Evolutionary conservation across 2,113 vertebrate genomes (phyloP).

Genomic region (Propithecus coquereli): DNA sequence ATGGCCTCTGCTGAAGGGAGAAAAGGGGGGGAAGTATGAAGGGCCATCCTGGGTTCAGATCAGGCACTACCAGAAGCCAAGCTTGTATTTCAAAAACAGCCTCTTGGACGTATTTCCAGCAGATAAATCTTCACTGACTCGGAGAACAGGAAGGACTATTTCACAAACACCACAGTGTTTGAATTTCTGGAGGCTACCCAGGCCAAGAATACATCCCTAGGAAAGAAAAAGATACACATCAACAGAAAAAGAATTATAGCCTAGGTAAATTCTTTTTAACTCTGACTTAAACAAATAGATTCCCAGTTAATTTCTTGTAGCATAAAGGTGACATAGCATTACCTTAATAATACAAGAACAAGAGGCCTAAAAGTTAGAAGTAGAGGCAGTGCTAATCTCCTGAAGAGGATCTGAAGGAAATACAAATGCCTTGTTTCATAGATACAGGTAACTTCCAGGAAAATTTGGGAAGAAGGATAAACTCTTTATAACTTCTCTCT

Average conservation of each 20-base stretch:
- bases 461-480: not conserved
- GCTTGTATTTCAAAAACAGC: conserved; percentile 49
- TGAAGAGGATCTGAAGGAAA: not conserved
- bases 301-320: not conserved
- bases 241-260: not conserved
- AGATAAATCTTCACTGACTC: conserved; percentile 62
- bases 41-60: conserved; percentile 14
- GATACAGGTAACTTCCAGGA: not conserved
- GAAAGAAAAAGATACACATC: conserved; percentile 53
- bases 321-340: not conserved
- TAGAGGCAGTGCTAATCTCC: not conserved
- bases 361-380: not conserved
- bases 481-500: not conserved
- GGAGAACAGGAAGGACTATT: conserved; percentile 71
- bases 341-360: not conserved
- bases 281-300: not conserved
- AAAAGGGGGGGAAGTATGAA: not conserved
- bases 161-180: conserved; percentile 80
- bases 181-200: conserved; percentile 83
- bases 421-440: not conserved
- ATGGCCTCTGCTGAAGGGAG: conserved; percentile 21
- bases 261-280: not conserved
- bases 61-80: conserved; percentile 63
- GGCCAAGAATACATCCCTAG: conserved; percentile 82
- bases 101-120: conserved; percentile 34